Evolutionary conservation across 2,113 vertebrate genomes (phyloP), one percentile per base, ranked within the genome.

Genomic region (Probosciger aterrimus): DNA sequence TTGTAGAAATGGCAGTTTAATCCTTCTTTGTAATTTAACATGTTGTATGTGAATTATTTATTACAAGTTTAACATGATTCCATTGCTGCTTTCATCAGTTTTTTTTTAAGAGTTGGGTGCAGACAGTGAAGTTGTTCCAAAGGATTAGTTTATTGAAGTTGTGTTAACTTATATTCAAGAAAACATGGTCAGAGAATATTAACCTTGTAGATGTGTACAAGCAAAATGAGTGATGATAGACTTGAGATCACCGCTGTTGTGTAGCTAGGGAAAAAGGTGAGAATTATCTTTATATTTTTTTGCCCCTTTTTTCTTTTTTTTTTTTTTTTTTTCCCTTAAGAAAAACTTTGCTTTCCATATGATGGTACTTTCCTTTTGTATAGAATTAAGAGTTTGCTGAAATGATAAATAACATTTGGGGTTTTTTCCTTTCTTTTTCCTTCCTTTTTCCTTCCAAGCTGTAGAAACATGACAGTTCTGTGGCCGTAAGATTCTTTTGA

Each of bases 41-140:
- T 96, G 97, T 97, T 97, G 87, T 95, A 96, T 95, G 97, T 98
- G 95, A 98, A 97, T 98, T 98, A 98, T 98, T 98, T 98, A 98
- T 98, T 98, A 91, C 92, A 84, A 88, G 77, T 97, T 95, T 97
- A 97, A 98, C 97, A 94, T 79, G 91, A 97, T 97, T 98, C 96
- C 94, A 81, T 98, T 98, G 96, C 94, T 96, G 94, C 95, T 97
- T 97, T 97, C 93, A 95, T 96, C 78, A 75, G 44, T 96, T 95
- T 96, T 85, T 85, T 90, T 92, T 95, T 87, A n/a, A 67, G 77
- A 90, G 95, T 96, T 96, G 90, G 84, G 83, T 97, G 77, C 97
- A 95, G 96, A 83, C 75, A 87, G 82, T 94, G 90, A 96, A 94
- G 91, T 96, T 95, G 52, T 97, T 95, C 92, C 95, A 94, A 96